Conservation (phyloP, 1,140 invertebrate genomes). For the Melipona quadrifasciata region DNA sequence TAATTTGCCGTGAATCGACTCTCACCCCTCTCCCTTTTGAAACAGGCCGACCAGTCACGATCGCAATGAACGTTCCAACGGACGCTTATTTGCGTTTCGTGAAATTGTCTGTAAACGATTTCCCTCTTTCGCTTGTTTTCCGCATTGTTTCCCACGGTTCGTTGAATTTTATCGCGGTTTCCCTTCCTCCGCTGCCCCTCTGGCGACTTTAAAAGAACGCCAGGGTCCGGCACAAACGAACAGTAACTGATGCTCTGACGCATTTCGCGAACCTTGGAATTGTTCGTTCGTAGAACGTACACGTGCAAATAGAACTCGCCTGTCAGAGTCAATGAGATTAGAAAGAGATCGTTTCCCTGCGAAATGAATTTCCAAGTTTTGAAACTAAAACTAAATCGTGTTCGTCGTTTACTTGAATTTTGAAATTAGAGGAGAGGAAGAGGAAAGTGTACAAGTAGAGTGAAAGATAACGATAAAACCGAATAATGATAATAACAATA, state of each 20-base stretch:
- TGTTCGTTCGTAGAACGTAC: not conserved
- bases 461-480: too few species aligned
- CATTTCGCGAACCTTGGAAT: not conserved
- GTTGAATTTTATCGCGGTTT: not conserved
- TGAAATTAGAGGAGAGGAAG: too few species aligned
- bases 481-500: too few species aligned
- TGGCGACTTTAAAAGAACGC: not conserved
- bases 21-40: not conserved
- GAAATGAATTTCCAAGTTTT: not conserved
- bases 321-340: not conserved
- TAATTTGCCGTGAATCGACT: slow-evolving; percentile 57
- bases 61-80: not conserved
- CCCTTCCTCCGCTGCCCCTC: too few species aligned
- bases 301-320: not conserved
- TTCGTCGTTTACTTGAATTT: too few species aligned
- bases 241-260: not conserved
- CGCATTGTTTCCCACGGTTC: not conserved
- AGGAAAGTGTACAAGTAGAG: too few species aligned
- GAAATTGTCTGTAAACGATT: slow-evolving; percentile 15
- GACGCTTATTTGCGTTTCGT: not conserved
- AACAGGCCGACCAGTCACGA: not conserved
- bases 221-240: not conserved
- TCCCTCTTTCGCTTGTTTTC: not conserved
- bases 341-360: not conserved
- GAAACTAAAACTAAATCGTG: too few species aligned